These are phyloP conservation scores for Drosophila diplacantha DNA, from an alignment of 2,888 invertebrate genomes.

Conservation along the genomic window DNA sequence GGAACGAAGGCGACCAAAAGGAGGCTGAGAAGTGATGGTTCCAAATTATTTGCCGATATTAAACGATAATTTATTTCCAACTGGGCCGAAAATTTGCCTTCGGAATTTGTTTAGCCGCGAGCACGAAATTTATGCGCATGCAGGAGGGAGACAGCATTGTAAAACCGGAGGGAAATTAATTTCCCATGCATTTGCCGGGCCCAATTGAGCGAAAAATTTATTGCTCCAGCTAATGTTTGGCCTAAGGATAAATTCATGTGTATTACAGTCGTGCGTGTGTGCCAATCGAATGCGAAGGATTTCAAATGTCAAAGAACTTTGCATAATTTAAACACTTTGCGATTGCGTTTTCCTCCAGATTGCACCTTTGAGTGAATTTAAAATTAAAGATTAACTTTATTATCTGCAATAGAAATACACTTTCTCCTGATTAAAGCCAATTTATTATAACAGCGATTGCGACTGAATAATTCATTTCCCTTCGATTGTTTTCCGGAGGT, in stretches of 20 bases:
- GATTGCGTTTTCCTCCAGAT: slow-evolving; percentile 24
- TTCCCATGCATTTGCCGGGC: slow-evolving; percentile 62
- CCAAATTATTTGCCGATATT: slow-evolving; percentile 66
- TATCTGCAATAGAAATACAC: neutral
- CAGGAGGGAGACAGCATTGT: slow-evolving; percentile 34
- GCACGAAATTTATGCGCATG: slow-evolving; percentile 57
- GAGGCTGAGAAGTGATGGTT: slow-evolving; percentile 1
- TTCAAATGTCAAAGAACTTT: slow-evolving; percentile 40
- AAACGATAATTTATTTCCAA: slow-evolving; percentile 67
- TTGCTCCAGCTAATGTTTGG: slow-evolving; percentile 64
- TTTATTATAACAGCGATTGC: neutral
- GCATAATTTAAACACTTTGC: slow-evolving; percentile 53
- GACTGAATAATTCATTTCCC: slow-evolving; percentile 1
- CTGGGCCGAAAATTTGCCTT: slow-evolving; percentile 49
- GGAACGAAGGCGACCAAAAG: slow-evolving; percentile 8
- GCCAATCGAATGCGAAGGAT: slow-evolving; percentile 19
- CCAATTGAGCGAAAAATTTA: slow-evolving; percentile 68
- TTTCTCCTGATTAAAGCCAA: neutral
- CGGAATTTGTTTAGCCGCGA: slow-evolving; percentile 60
- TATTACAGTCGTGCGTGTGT: slow-evolving; percentile 12
- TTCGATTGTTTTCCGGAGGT: neutral
- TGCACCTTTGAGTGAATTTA: slow-evolving; percentile 37
- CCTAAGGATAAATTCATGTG: slow-evolving; percentile 53
- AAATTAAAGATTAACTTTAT: neutral
- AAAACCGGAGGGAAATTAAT: slow-evolving; percentile 69